These are phyloP conservation scores for Pionites leucogaster DNA, from an alignment of 2,113 vertebrate genomes.

Conservation along the genomic window DNA sequence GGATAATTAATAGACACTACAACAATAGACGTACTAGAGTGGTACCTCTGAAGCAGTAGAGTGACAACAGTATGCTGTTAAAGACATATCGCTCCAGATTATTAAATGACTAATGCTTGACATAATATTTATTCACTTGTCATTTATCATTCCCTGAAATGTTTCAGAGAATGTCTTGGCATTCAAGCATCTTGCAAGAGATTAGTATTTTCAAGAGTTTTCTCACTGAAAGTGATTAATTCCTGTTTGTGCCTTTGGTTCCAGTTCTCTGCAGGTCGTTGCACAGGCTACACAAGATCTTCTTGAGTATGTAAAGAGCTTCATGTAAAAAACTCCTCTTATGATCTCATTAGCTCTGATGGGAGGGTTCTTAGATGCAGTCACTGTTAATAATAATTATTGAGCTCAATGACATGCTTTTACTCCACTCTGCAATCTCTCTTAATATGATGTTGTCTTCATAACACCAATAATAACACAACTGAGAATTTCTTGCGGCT, in stretches of 20 bases:
- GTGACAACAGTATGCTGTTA: neutral
- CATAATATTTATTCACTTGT: slow-evolving; percentile 35
- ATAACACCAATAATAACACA: neutral
- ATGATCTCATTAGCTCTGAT: neutral
- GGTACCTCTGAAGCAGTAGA: neutral
- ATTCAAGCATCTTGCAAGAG: neutral
- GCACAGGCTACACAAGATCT: neutral
- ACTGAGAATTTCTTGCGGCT: neutral
- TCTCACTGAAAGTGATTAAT: neutral
- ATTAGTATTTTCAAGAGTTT: neutral
- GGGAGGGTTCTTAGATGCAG: neutral
- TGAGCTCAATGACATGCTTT: rapidly evolving
- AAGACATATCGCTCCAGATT: neutral
- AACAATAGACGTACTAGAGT: neutral
- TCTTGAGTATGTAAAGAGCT: neutral
- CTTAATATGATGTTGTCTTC: neutral
- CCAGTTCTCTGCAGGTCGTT: neutral
- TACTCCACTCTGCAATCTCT: neutral
- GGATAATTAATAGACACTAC: neutral
- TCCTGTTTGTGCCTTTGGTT: neutral
- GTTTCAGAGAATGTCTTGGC: neutral
- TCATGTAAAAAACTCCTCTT: neutral
- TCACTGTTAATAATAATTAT: neutral
- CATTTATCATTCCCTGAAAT: neutral
- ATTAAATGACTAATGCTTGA: slow-evolving; percentile 1